Percentiles rank a stretch among this genome's conserved stretches.
Evolutionary conservation across 1,140 invertebrate species (phyloP).

Genomic region (Drosophila nannoptera): DNA sequence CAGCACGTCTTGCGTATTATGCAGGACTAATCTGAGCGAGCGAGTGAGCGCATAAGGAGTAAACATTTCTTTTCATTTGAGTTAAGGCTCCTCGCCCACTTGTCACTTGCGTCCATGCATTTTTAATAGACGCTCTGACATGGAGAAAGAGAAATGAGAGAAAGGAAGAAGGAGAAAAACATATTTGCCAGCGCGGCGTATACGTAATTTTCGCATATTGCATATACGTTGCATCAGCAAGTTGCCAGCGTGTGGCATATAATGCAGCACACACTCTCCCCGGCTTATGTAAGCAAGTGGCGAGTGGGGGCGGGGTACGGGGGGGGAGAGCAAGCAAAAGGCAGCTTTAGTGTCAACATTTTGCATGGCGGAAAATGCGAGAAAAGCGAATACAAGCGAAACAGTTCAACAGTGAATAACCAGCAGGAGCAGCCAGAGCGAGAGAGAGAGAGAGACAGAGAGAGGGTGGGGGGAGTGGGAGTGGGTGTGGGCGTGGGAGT

Average conservation of each 20-base stretch:
- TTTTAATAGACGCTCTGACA: constrained; percentile 45
- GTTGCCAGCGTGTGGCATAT: constrained; percentile 54
- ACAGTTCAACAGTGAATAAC: constrained; percentile 48
- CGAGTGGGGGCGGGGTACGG: constrained; percentile 12
- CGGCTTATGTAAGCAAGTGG: constrained; percentile 60
- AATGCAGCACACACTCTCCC: constrained; percentile 39
- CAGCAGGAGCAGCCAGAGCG: constrained; percentile 2
- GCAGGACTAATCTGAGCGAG: constrained; percentile 19
- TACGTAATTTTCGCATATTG: constrained; percentile 75
- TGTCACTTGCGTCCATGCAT: constrained; percentile 34
- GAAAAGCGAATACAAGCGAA: constrained; percentile 49
- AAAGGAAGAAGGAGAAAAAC: constrained; percentile 32
- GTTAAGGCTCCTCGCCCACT: constrained; percentile 10
- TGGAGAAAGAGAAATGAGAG: constrained; percentile 32
- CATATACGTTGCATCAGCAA: constrained; percentile 68
- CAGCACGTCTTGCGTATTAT: background rate
- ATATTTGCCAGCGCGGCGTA: constrained; percentile 59
- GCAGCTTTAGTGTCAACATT: constrained; percentile 67
- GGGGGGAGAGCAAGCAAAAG: constrained; percentile 21
- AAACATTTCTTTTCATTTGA: constrained; percentile 44
- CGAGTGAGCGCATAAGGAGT: constrained; percentile 2
- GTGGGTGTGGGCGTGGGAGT: constrained; percentile 29
- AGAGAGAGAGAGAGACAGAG: background rate
- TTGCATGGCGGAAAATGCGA: constrained; percentile 69
- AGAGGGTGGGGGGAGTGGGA: background rate